Evolutionary conservation across 2,113 vertebrate genomes (phyloP), one percentile per base, ranked within the genome.

Genomic region (Corythornis vintsioides): DNA sequence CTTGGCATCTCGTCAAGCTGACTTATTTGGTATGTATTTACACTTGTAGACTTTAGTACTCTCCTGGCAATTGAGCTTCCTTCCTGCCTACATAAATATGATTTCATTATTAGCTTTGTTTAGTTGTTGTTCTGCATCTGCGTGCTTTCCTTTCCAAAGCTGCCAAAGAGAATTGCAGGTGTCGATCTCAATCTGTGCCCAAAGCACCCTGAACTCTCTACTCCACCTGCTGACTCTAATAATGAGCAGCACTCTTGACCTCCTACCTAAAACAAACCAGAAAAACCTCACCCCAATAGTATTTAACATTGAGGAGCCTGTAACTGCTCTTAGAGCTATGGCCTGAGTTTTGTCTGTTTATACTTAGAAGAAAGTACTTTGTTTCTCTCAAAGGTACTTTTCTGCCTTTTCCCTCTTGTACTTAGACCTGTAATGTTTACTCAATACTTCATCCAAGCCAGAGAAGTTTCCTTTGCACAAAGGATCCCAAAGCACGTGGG

Each of bases 21-120:
- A 94, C 90, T 88, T 97, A 96, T 94, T 96, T 95, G 86, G 92
- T 67, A 78, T 90, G 83, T 96, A 91, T 97, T 97, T 97, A 97
- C 94, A 93, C 95, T 95, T 95, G 93, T 94, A 94, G 88, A 90
- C 59, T 94, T 96, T 94, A 96, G 95, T 88, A 94, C 92, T 97
- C 96, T 96, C 94, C 95, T 92, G 95, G 89, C 93, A 95, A 95
- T 96, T 94, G 94, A 95, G 92, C 94, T 97, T 93, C 85, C 94
- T 96, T 96, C 92, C 91, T 97, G 90, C 83, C 90, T 95, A 93
- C 93, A 91, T 96, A 96, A 97, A 96, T 95, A 97, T 85, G 94
- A 93, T 96, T 97, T 95, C 93, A 93, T 96, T 95, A 95, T 93
- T 92, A 92, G 77, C 91, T 92, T 94, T 96, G 93, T 94, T 96